Evolutionary conservation across 2,797 vertebrate species (phyloP), one percentile per base, ranked within the genome.

Genomic region (Parambassis ranga): DNA sequence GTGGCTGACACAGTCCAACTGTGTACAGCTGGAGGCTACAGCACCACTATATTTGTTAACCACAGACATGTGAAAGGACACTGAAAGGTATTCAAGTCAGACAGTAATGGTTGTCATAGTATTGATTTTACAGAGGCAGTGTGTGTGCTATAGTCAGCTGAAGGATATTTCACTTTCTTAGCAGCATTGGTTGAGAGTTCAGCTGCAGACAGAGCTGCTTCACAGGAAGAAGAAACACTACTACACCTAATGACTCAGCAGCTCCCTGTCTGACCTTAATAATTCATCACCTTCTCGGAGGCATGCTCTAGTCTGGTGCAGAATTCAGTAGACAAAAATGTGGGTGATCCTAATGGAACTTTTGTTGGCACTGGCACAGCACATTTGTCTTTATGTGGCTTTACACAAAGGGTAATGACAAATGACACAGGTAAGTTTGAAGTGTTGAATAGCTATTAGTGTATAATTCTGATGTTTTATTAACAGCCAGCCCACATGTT

Each of bases 231-330:
- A 33, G 32, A 44, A 46, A 43, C 19, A 36, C 33, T 20, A 23
- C 55, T 11, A 5, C 38, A 22, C 10, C 10, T 51, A 44, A 69
- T 85, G 82, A 85, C 76, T 87, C 65, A 73, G 60, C 62, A 58
- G 18, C 32, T 33, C 32, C 38, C 19, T 10, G 13, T 57, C 24
- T 59, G 49, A 48, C 61, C 23, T 76, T 38, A 70, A 82, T 80
- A 73, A 77, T 81, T 72, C 16, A 86, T 67, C 53, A 48, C 8
- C 19, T 22, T 3, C 20, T 38, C 14, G 20, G 44, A 15, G 44
- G 14, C 6, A 11, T 14, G 44, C 42, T 44, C 27, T 7, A 28
- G 28, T 14, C 20, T 55, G 5, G 49, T 14, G 39, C 20, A 64
- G 15, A 41, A 35, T 41, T 4, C 28, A 56, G 23, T 4, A 5